Evolutionary conservation across 2,797 vertebrate species (phyloP).

Genomic region (Dermochelys coriacea): DNA sequence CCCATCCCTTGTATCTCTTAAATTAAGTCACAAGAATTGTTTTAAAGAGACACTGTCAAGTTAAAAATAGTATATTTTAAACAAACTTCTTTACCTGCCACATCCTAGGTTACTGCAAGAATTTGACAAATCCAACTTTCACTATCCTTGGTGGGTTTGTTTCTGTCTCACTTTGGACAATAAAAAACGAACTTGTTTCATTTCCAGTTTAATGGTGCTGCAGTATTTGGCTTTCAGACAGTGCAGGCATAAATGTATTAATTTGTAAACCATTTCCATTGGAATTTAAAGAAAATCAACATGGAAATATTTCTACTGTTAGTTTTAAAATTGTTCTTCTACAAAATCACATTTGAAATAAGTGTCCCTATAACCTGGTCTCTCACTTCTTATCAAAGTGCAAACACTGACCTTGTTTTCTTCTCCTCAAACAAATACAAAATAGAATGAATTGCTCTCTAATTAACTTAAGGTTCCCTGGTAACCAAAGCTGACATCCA

Average conservation of each 20-base stretch:
- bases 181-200: background rate
- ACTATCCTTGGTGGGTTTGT: background rate
- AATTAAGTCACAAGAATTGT: background rate
- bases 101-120: constrained; percentile 2
- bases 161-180: background rate
- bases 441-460: background rate
- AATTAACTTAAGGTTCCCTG: background rate
- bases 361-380: background rate
- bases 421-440: fast-evolving
- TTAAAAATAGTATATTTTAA: constrained; percentile 26
- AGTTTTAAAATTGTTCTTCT: background rate
- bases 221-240: background rate
- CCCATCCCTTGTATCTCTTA: background rate
- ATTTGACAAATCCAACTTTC: background rate
- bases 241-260: background rate
- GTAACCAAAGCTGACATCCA: background rate
- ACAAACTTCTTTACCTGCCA: background rate
- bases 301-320: fast-evolving
- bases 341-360: background rate
- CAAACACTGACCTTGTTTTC: background rate
- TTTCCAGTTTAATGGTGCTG: background rate
- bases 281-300: background rate
- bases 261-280: background rate
- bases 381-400: background rate
- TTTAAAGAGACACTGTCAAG: background rate